phyloP scores from a whole-genome alignment of 2,113 vertebrate species.

The Globicephala melas region DNA sequence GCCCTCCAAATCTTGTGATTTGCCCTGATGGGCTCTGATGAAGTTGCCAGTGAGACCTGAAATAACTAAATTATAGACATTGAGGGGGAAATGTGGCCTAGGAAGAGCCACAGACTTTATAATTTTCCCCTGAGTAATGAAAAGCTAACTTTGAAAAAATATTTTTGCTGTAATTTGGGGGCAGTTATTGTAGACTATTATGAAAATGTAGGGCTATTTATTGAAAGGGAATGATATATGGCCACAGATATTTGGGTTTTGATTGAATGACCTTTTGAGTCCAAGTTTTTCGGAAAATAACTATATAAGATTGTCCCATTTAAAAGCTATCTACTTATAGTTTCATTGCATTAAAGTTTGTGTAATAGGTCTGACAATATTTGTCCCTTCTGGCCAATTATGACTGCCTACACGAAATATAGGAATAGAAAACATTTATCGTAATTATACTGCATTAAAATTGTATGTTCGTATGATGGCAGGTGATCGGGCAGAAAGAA shows the following conservation, averaged over 20 bases:
- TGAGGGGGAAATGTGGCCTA: not conserved
- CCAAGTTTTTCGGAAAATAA: not conserved
- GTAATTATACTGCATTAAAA: not conserved
- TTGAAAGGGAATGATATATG: constrained; percentile 34
- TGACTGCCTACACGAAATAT: not conserved
- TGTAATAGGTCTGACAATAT: constrained; percentile 2
- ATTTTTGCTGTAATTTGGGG: not conserved
- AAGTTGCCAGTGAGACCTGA: not conserved
- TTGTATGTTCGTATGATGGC: not conserved
- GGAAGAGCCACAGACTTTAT: not conserved
- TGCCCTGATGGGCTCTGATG: not conserved
- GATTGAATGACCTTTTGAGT: not conserved
- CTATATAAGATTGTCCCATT: not conserved
- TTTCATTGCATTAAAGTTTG: not conserved
- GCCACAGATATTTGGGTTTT: constrained; percentile 30
- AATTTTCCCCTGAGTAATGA: constrained; percentile 38
- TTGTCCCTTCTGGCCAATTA: not conserved
- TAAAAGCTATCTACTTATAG: constrained; percentile 1
- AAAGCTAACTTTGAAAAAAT: constrained; percentile 51
- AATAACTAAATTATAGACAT: not conserved
- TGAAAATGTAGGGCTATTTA: constrained; percentile 20
- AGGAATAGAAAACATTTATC: not conserved
- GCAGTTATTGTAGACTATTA: not conserved
- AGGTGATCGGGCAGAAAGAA: not conserved
- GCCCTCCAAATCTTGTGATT: not conserved